Conservation (phyloP, 1,140 invertebrate species). For the Drosophila navojoa region DNA sequence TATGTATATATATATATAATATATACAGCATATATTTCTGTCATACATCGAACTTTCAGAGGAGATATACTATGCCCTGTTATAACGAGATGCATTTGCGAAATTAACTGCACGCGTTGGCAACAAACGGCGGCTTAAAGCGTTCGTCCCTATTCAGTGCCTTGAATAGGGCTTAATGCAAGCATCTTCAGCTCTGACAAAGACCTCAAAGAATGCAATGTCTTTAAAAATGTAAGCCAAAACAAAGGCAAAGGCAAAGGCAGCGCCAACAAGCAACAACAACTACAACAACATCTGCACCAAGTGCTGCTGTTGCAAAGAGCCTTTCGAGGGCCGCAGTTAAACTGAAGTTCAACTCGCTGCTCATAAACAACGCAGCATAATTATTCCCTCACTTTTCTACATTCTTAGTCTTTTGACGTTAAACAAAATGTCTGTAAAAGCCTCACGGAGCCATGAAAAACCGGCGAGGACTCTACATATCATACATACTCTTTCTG, state of each 20-base stretch:
- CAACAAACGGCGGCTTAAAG: neutral
- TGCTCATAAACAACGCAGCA: conserved; percentile 48
- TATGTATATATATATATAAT: conserved; percentile 1
- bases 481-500: too few species aligned
- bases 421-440: conserved; percentile 24
- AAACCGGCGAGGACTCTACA: neutral
- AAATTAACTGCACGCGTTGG: conserved; percentile 59
- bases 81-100: conserved; percentile 48
- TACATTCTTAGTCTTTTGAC: conserved; percentile 6
- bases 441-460: neutral
- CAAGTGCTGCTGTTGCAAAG: conserved; percentile 57
- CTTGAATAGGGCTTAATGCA: conserved; percentile 54
- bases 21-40: too few species aligned
- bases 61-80: neutral
- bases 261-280: conserved; percentile 10
- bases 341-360: conserved; percentile 33
- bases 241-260: conserved; percentile 64
- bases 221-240: conserved; percentile 60
- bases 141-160: conserved; percentile 33
- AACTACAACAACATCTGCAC: conserved; percentile 52
- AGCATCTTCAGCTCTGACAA: conserved; percentile 33
- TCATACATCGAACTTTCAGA: neutral
- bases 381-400: conserved; percentile 53
- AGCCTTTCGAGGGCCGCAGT: conserved; percentile 47
- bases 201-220: conserved; percentile 51